Evolutionary conservation across 1,140 invertebrate species (phyloP).

Genomic region (Bombus consobrinus): DNA sequence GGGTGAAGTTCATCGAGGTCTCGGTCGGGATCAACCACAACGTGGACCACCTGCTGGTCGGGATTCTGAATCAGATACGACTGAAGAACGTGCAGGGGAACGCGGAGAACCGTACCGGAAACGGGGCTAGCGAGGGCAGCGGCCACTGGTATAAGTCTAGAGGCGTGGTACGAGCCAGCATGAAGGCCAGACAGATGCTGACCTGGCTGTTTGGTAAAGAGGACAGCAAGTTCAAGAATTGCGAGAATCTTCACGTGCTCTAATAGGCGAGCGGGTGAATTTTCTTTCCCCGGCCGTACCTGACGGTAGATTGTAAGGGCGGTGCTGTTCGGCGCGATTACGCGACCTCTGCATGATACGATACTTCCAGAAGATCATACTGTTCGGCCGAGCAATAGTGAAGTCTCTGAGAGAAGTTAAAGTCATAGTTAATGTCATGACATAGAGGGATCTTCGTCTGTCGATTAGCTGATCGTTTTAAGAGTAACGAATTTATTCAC

Average conservation of each 20-base stretch:
- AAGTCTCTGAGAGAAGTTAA: not conserved
- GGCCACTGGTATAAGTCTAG: conserved; percentile 91
- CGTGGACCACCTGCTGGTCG: conserved; percentile 93
- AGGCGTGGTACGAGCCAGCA: conserved; percentile 91
- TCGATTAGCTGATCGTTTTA: not conserved
- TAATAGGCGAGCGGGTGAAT: conserved; percentile 77
- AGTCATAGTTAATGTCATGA: too few relatives aligned
- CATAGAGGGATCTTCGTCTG: not conserved
- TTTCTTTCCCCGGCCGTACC: not conserved
- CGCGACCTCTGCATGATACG: not conserved
- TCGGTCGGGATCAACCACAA: conserved; percentile 96
- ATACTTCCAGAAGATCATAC: not conserved
- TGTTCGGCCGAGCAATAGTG: not conserved
- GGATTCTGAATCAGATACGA: conserved; percentile 91
- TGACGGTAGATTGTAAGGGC: conserved; percentile 6
- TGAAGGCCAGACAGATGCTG: conserved; percentile 94
- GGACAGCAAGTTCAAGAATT: conserved; percentile 95
- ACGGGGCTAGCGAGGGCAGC: conserved; percentile 66
- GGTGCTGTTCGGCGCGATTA: not conserved
- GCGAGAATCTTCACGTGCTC: conserved; percentile 93
- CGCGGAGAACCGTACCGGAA: conserved; percentile 79
- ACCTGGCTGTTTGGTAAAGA: conserved; percentile 95
- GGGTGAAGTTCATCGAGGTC: conserved; percentile 94
- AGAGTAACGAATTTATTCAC: not conserved
- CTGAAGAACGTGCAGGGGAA: conserved; percentile 87